Percentiles rank a stretch among this genome's conserved stretches.
Evolutionary conservation across 1,140 invertebrate genomes (phyloP).

Genomic region (Venturia canescens): DNA sequence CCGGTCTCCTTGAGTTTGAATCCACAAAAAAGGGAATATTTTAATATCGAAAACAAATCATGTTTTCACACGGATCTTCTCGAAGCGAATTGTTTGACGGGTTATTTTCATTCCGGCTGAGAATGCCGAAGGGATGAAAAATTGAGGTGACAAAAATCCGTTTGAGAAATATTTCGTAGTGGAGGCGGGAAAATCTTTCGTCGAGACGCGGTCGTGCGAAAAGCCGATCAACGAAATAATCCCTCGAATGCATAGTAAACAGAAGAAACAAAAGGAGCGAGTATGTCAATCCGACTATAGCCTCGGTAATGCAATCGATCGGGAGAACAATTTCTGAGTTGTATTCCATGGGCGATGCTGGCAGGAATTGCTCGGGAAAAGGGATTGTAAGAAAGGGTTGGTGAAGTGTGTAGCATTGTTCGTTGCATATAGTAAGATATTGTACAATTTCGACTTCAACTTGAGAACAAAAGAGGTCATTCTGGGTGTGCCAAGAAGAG

Average conservation of each 20-base stretch:
- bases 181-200: background rate
- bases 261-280: background rate
- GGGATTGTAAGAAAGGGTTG: slow-evolving; percentile 5
- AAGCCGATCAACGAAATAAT: slow-evolving; percentile 3
- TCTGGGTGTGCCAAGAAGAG: slow-evolving; percentile 29
- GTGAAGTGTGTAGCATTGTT: slow-evolving; percentile 35
- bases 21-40: too few species aligned
- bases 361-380: background rate
- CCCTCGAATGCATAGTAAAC: slow-evolving; percentile 10
- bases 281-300: background rate
- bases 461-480: slow-evolving; percentile 40
- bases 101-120: too few species aligned
- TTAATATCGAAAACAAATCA: too few species aligned
- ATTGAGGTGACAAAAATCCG: background rate
- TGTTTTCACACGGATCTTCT: too few species aligned
- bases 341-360: background rate
- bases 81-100: too few species aligned
- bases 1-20: too few species aligned
- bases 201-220: background rate
- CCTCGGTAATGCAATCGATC: slow-evolving; percentile 32
- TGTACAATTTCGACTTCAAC: slow-evolving; percentile 31
- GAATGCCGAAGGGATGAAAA: background rate
- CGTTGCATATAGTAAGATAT: background rate
- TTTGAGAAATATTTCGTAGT: too few species aligned
- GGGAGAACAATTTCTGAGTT: slow-evolving; percentile 29